phyloP scores from a whole-genome alignment of 64 coral and sea anemone species.

The Montipora foliosa region DNA sequence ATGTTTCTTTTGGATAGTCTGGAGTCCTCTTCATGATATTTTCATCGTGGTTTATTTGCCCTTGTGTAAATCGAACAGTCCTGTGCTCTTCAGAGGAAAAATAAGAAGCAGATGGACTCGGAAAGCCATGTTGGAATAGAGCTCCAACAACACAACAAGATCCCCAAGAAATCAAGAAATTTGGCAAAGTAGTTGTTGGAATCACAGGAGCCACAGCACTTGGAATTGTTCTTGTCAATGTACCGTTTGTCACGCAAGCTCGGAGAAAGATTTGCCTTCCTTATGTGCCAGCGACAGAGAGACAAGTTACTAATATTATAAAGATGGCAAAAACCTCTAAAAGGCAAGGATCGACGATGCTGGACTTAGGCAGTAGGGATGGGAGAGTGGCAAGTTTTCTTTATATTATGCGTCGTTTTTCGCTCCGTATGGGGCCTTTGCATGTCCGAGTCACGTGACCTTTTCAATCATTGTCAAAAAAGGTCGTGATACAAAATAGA shows the following conservation, averaged over 20 bases:
- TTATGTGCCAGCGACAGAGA: conserved; percentile 94
- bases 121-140: background rate
- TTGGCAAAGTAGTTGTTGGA: conserved; percentile 83
- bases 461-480: no score
- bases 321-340: conserved; percentile 28
- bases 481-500: no score
- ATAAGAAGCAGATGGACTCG: background rate
- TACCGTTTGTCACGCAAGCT: conserved; percentile 93
- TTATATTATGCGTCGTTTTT: no score
- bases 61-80: no score
- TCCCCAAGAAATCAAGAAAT: background rate
- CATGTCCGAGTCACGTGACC: no score
- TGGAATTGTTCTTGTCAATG: conserved; percentile 83
- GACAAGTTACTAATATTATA: conserved; percentile 86
- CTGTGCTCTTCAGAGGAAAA: no score
- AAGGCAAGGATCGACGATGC: background rate
- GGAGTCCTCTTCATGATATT: no score
- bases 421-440: no score
- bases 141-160: background rate
- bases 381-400: conserved; percentile 74
- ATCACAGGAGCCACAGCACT: conserved; percentile 76
- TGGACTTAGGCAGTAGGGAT: conserved; percentile 84
- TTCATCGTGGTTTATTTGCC: no score
- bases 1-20: no score
- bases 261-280: conserved; percentile 89